These are phyloP conservation scores for Lasioglossum zephyrum DNA, from an alignment of 2,888 invertebrate species.

Conservation along the genomic window DNA sequence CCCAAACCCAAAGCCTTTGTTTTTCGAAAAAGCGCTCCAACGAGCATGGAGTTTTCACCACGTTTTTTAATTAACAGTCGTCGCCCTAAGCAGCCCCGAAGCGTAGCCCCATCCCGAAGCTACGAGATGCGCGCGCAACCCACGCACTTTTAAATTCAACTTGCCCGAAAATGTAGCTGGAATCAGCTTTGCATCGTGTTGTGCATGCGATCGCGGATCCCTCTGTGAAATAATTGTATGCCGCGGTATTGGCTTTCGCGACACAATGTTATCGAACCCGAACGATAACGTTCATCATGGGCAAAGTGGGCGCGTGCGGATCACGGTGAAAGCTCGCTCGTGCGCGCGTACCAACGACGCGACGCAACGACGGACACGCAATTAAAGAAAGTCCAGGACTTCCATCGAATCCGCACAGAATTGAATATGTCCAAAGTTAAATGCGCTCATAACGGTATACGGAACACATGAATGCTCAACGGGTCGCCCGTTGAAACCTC, in stretches of 20 bases:
- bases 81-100: neutral
- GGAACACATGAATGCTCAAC: slow-evolving; percentile 21
- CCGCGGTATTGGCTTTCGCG: slow-evolving; percentile 28
- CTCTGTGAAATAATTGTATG: slow-evolving; percentile 4
- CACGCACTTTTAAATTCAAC: slow-evolving; percentile 11
- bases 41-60: neutral
- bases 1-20: too few species aligned
- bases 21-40: neutral
- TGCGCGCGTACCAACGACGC: slow-evolving; percentile 54
- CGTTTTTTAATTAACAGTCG: neutral
- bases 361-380: slow-evolving; percentile 45
- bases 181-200: neutral
- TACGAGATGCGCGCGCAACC: neutral
- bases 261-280: slow-evolving; percentile 64
- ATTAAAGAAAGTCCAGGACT: slow-evolving; percentile 53
- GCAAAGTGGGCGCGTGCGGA: slow-evolving; percentile 58
- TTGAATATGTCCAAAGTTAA: slow-evolving; percentile 36
- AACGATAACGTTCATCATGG: slow-evolving; percentile 62
- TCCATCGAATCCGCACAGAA: neutral
- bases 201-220: neutral
- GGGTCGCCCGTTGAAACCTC: slow-evolving; percentile 24
- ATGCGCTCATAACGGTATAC: slow-evolving; percentile 47
- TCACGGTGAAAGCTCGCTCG: slow-evolving; percentile 66
- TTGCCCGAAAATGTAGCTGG: neutral
- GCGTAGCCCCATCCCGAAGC: neutral